Conservation (phyloP, 2,113 vertebrate species). For the Mobula hypostoma region DNA sequence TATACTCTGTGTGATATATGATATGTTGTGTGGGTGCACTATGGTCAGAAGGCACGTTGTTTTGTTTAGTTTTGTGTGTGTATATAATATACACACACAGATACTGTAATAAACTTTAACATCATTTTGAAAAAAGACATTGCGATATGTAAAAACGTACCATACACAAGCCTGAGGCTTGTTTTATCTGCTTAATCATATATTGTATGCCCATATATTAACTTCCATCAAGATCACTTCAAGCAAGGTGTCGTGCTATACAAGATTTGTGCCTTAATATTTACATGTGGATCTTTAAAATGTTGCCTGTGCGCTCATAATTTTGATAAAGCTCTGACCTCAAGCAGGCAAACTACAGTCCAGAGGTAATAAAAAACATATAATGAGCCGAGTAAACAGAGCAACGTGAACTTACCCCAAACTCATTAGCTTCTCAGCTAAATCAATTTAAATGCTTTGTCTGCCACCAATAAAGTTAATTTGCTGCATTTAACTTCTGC, state of each 20-base stretch:
- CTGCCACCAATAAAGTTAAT: conserved; percentile 24
- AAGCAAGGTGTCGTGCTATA: too few relatives aligned
- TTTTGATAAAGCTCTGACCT: conserved; percentile 16
- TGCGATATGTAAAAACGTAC: background rate
- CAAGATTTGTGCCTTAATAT: background rate
- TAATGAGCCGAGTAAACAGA: conserved; percentile 27
- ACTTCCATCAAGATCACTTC: background rate
- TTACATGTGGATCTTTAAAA: background rate
- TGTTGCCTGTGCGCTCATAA: background rate
- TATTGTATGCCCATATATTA: background rate
- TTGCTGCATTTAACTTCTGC: background rate
- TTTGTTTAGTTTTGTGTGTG: too few relatives aligned
- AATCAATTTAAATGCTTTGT: conserved; percentile 29
- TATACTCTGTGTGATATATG: too few relatives aligned
- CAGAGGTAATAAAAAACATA: conserved; percentile 22
- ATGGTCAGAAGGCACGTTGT: too few relatives aligned
- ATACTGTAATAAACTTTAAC: too few relatives aligned
- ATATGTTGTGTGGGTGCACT: too few relatives aligned
- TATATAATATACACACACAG: too few relatives aligned
- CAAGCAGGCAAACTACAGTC: conserved; percentile 6
- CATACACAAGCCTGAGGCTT: background rate
- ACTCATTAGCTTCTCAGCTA: conserved; percentile 29
- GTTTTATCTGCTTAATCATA: background rate
- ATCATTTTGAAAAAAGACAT: background rate
- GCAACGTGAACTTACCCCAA: conserved; percentile 32